Conservation (phyloP, 2,113 vertebrate genomes). For the Syrrhaptes paradoxus region DNA sequence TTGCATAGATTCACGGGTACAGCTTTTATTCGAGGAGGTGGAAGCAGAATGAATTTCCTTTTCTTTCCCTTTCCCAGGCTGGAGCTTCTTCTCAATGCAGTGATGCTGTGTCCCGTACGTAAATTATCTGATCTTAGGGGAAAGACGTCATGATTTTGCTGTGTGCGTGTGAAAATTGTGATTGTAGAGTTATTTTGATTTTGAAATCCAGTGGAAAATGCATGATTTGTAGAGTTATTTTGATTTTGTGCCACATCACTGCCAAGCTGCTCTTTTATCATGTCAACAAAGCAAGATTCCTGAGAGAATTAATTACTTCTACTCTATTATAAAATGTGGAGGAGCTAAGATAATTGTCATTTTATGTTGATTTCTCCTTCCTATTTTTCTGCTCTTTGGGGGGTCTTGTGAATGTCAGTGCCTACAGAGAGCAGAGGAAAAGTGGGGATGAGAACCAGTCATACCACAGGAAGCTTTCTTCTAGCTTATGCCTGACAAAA, state of each 20-base stretch:
- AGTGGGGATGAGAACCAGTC: constrained; percentile 29
- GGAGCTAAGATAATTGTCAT: constrained; percentile 62
- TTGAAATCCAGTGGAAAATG: constrained; percentile 55
- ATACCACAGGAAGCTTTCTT: background rate
- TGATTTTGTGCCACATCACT: constrained; percentile 70
- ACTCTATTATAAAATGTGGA: constrained; percentile 50
- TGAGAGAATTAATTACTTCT: constrained; percentile 67
- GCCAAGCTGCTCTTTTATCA: constrained; percentile 60
- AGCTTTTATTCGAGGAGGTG: background rate
- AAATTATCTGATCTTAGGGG: constrained; percentile 25
- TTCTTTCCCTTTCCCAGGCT: background rate
- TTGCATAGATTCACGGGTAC: background rate
- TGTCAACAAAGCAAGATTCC: constrained; percentile 67
- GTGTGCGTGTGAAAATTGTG: constrained; percentile 12
- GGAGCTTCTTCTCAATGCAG: background rate
- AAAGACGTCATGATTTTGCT: constrained; percentile 25
- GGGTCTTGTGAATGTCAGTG: constrained; percentile 48
- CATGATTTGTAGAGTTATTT: constrained; percentile 64
- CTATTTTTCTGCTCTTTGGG: constrained; percentile 54
- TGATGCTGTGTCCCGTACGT: background rate
- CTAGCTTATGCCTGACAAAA: constrained; percentile 38
- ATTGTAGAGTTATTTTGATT: constrained; percentile 62
- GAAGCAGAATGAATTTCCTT: background rate
- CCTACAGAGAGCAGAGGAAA: constrained; percentile 46
- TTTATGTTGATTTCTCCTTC: constrained; percentile 63